Conservation (phyloP, 1,140 invertebrate genomes). For the Pseudomyrmex pallidus region DNA sequence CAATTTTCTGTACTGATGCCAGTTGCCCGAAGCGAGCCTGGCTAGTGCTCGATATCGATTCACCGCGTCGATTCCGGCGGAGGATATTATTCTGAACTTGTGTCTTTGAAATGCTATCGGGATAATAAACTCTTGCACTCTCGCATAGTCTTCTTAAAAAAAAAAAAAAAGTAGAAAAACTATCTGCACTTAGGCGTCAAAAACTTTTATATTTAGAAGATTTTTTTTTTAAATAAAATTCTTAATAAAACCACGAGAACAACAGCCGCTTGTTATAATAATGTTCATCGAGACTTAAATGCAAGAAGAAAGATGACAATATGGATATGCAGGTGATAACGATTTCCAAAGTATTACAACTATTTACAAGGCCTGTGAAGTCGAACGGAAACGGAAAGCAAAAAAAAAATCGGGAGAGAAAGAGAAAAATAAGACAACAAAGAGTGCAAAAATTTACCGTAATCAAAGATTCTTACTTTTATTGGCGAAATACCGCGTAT, state of each 20-base stretch:
- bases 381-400: conserved; percentile 37
- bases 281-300: background rate
- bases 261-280: background rate
- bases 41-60: conserved; percentile 63
- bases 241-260: background rate
- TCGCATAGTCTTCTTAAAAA: too few species aligned
- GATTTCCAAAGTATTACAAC: conserved; percentile 25
- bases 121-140: background rate
- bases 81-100: background rate
- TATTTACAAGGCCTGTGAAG: conserved; percentile 38
- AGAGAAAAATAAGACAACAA: conserved; percentile 28
- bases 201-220: too few species aligned
- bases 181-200: too few species aligned
- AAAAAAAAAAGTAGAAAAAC: too few species aligned
- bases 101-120: background rate
- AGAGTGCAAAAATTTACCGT: conserved; percentile 54
- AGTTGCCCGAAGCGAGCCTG: conserved; percentile 62
- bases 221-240: too few species aligned
- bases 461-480: conserved; percentile 80
- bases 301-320: background rate
- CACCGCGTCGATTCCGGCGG: conserved; percentile 43
- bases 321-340: background rate
- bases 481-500: conserved; percentile 78
- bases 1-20: conserved; percentile 68
- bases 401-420: background rate